phyloP scores from a whole-genome alignment of 2,113 vertebrate species.

The Stegastes partitus region DNA sequence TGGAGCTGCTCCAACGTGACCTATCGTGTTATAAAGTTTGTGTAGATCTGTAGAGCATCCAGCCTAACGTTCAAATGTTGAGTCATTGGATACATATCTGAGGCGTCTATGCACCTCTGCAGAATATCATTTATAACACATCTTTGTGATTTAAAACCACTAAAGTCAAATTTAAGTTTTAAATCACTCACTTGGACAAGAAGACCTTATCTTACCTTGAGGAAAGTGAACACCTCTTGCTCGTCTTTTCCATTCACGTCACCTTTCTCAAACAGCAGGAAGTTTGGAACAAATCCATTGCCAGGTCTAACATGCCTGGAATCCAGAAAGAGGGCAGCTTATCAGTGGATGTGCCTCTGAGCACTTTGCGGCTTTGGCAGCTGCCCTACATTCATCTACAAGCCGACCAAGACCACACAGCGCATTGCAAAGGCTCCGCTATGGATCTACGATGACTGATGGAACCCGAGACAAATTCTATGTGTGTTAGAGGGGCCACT shows the following conservation, averaged over 20 bases:
- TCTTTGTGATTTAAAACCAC: background rate
- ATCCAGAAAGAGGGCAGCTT: constrained; percentile 61
- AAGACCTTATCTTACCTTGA: constrained; percentile 88
- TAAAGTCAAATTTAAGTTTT: background rate
- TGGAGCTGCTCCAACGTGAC: too few species aligned
- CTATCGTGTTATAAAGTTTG: too few species aligned
- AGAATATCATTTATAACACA: background rate
- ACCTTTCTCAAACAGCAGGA: constrained; percentile 93
- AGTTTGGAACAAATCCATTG: constrained; percentile 92
- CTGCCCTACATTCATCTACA: constrained; percentile 20
- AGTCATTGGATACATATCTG: too few species aligned
- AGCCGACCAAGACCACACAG: constrained; percentile 14
- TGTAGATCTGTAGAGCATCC: too few species aligned
- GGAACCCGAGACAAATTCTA: constrained; percentile 34
- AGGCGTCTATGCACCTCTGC: background rate
- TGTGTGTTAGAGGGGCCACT: constrained; percentile 1
- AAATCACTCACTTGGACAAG: background rate
- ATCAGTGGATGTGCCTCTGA: constrained; percentile 55
- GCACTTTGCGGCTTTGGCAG: constrained; percentile 29
- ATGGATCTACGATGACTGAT: constrained; percentile 32
- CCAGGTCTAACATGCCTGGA: constrained; percentile 93
- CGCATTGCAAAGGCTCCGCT: background rate
- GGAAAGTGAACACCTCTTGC: constrained; percentile 91
- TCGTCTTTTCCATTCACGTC: constrained; percentile 93
- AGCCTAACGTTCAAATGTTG: too few species aligned